phyloP scores from a whole-genome alignment of 2,113 vertebrate species.

The Platichthys stellatus region DNA sequence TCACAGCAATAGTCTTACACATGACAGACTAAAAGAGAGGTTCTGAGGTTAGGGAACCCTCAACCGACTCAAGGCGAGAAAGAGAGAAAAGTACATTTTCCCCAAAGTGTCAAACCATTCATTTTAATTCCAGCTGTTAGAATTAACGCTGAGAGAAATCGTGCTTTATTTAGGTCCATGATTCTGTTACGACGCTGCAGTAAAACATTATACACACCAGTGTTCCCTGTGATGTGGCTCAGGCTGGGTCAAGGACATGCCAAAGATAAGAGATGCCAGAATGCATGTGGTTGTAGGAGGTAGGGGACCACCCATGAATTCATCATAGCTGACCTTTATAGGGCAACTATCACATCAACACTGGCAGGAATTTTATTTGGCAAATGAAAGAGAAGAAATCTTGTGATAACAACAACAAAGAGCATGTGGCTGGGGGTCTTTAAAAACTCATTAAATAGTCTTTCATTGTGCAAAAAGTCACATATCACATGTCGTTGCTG shows the following conservation, averaged over 20 bases:
- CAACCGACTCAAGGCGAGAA: background rate
- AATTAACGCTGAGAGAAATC: background rate
- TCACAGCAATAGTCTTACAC: too few relatives aligned
- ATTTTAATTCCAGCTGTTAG: background rate
- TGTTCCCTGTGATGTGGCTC: background rate
- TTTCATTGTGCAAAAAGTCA: slow-evolving; percentile 18
- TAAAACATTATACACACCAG: background rate
- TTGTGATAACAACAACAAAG: slow-evolving; percentile 28
- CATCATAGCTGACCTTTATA: slow-evolving; percentile 57
- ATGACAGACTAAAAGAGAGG: too few relatives aligned
- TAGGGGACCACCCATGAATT: slow-evolving; percentile 63
- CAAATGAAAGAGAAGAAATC: slow-evolving; percentile 28
- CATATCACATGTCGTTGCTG: slow-evolving; percentile 21
- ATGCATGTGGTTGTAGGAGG: background rate
- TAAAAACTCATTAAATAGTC: background rate
- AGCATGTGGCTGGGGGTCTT: slow-evolving; percentile 20
- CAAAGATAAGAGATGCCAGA: background rate
- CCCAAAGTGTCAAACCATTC: background rate
- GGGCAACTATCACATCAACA: slow-evolving; percentile 48
- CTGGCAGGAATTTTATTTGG: slow-evolving; percentile 33
- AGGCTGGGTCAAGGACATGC: background rate
- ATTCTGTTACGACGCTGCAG: background rate
- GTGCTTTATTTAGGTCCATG: background rate
- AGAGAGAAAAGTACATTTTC: too few relatives aligned
- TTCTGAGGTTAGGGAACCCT: background rate